Percentiles rank a stretch among this genome's conserved stretches.
These are phyloP conservation scores for Apodemus speciosus DNA, from an alignment of 2,113 vertebrate genomes.

Conservation along the genomic window DNA sequence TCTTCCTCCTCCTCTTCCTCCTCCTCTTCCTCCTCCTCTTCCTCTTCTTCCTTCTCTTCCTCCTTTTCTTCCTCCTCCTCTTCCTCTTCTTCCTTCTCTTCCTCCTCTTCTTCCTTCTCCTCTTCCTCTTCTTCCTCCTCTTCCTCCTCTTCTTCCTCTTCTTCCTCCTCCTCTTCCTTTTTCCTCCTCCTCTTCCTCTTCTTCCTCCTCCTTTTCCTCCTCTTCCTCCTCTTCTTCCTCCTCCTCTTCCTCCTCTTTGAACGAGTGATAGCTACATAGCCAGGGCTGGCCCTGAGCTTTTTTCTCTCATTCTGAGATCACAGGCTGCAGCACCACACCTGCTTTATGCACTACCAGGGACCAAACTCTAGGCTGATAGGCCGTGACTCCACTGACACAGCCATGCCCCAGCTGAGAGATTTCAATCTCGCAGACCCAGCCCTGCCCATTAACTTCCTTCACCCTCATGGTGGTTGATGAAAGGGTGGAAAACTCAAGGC, in stretches of 20 bases:
- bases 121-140: too few species aligned
- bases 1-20: too few species aligned
- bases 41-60: too few species aligned
- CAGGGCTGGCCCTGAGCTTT: background rate
- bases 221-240: background rate
- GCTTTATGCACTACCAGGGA: background rate
- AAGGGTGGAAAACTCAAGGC: background rate
- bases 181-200: background rate
- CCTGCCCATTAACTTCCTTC: background rate
- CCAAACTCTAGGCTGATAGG: background rate
- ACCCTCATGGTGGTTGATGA: background rate
- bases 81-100: too few species aligned
- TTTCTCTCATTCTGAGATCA: background rate
- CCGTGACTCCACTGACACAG: background rate
- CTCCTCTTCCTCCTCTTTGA: background rate
- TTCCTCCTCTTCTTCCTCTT: too few species aligned
- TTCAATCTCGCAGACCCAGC: background rate
- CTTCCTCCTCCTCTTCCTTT: too few species aligned
- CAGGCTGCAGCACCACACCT: background rate
- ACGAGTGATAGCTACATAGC: background rate
- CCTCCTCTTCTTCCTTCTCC: too few species aligned
- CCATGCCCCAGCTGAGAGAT: background rate
- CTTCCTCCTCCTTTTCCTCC: background rate
- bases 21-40: too few species aligned
- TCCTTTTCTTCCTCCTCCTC: too few species aligned